Percentiles rank a stretch among this genome's conserved stretches.
These are phyloP conservation scores for Serrognathus titanus DNA, from an alignment of 2,888 invertebrate genomes.

Conservation along the genomic window DNA sequence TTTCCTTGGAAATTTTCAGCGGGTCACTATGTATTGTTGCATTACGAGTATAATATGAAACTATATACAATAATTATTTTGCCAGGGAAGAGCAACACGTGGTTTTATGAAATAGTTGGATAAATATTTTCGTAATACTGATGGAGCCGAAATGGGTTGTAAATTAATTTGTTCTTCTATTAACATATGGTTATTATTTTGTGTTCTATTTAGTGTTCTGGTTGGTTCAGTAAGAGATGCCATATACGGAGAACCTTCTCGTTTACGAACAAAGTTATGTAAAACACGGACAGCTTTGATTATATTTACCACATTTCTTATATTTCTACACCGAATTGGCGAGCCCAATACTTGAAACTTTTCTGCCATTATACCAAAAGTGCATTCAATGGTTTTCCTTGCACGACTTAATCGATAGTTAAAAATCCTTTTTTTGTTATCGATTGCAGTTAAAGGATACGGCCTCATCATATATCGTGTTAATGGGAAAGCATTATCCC, in stretches of 20 bases:
- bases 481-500: conserved; percentile 12
- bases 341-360: conserved; percentile 16
- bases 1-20: too few species aligned
- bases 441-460: neutral
- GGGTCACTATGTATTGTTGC: too few species aligned
- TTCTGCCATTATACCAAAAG: conserved; percentile 19
- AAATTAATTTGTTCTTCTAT: neutral
- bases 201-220: neutral
- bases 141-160: neutral
- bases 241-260: neutral
- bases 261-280: conserved; percentile 4
- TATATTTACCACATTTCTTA: neutral
- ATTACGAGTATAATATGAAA: too few species aligned
- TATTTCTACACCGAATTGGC: conserved; percentile 9
- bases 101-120: neutral
- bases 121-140: neutral
- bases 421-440: conserved; percentile 4
- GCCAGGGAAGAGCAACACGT: neutral
- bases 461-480: conserved; percentile 6
- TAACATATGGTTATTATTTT: neutral
- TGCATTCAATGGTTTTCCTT: conserved; percentile 19
- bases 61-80: conserved; percentile 1
- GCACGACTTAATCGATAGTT: conserved; percentile 6
- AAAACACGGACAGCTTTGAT: conserved; percentile 12
- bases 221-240: too few species aligned